Evolutionary conservation across 2,113 vertebrate species (phyloP), one percentile per base, ranked within the genome.

Genomic region (Lepus europaeus): DNA sequence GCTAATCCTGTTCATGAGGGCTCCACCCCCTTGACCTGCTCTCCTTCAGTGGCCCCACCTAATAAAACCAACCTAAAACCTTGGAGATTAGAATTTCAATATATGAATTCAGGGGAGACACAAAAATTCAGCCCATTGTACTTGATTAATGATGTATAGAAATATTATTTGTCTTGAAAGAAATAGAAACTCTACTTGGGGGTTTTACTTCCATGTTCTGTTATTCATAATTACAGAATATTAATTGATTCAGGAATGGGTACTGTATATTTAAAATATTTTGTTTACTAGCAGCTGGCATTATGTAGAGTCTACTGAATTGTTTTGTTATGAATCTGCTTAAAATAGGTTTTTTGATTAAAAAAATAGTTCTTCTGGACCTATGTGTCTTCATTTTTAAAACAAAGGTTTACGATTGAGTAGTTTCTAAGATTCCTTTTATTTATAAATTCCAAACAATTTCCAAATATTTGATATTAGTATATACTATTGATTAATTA

Each of bases 161-260:
- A 85, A 63, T 68, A 66, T 73, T 51, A 61, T 74, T 93, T 83
- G 11, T 85, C 72, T 92, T 88, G 11, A 27, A 73, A 39, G 39
- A 77, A 85, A 68, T 72, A n/a, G 29, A 83, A 77, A 77, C 31
- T 59, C 49, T 6, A n/a, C 27, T 83, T 74, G 45, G 63, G 25
- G 17, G 6, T 56, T 90, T 85, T 80, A 79, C 66, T 88, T 92
- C 61, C 4, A 76, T 86, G 81, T 94, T 91, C 12, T 88, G 23
- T 66, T 78, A 14, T 87, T 81, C 68, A 27, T 80, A 90, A 83
- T 77, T 82, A 91, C 6, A 94, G 9, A 82, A 74, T 87, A 69
- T 61, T 76, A 23, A 36, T 31, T 64, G 23, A 49, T 31, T 64
- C 81, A 78, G 23, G 31, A 74, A 53, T 78, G 69, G 84, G 6